Evolutionary conservation across 2,797 vertebrate genomes (phyloP), one percentile per base, ranked within the genome.

Genomic region (Melanogrammus aeglefinus): DNA sequence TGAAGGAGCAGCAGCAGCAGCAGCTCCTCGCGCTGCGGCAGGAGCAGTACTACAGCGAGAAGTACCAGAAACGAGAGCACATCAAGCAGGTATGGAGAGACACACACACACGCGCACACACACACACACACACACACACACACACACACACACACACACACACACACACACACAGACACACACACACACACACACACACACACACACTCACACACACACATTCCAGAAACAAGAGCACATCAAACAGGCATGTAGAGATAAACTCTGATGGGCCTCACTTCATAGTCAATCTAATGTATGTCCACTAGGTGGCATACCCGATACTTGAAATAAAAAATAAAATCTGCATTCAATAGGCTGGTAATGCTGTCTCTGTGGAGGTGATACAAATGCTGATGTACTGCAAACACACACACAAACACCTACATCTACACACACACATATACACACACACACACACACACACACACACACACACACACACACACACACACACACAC

Each of bases 11-110:
- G 85, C 97, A 99, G 75, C 96, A 99, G 77, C 96, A 97, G 75
- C 96, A 98, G 89, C 95, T 99, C 76, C 95, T 99, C 36, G 95
- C 95, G 12, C 96, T 99, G 57, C 93, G 97, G 13, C 98, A 99
- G 90, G 97, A 99, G 85, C 98, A 99, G 85, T 99, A 98, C 91
- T 99, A 98, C 88, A 99, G 97, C 31, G 97, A 99, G 75, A 99
- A 99, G 90, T 98, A 98, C 92, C 97, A 97, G 94, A 99, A 99
- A 78, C 91, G 95, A 80, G 97, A 99, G 76, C 98, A 99, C 88
- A 96, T 98, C 88, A 97, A 98, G 83, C 94, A 97, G 97, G 97
- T 98, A 71, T 39, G 14, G n/a, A 7, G 44, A 36, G 2, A 14
- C n/a, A 33, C 51, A 2, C 33, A 44, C 21, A 39, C 91, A 95